Evolutionary conservation across 2,888 invertebrate genomes (phyloP).

Genomic region (Spodoptera exigua): DNA sequence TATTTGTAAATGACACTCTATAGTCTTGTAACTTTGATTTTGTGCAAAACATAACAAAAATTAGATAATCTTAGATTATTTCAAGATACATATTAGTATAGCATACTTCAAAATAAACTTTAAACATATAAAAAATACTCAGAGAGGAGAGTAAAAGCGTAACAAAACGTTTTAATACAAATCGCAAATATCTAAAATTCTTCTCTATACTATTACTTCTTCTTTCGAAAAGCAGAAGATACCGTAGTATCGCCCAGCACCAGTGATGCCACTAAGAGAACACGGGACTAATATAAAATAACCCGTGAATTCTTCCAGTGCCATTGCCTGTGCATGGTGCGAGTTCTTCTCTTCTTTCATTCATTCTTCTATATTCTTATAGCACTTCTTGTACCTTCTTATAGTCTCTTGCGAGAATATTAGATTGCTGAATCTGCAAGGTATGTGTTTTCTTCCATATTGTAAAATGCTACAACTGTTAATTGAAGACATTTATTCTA

Average conservation of each 20-base stretch:
- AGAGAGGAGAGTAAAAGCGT: no score
- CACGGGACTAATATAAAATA: constrained; percentile 90
- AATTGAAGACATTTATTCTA: no score
- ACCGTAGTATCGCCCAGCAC: constrained; percentile 83
- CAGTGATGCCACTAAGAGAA: constrained; percentile 92
- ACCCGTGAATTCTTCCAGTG: constrained; percentile 97
- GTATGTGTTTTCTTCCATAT: no score
- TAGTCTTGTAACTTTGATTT: no score
- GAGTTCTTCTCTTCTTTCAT: constrained; percentile 65
- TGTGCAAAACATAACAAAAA: no score
- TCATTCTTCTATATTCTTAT: constrained; percentile 18
- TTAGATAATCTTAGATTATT: no score
- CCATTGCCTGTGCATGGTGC: constrained; percentile 92
- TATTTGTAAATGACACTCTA: no score
- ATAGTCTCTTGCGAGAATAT: neutral
- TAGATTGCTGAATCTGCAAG: no score
- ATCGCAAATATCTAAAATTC: neutral
- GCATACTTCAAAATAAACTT: no score
- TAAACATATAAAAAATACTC: no score
- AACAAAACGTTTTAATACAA: neutral
- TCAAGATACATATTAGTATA: no score
- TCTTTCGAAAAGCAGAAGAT: neutral
- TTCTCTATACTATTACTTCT: constrained; percentile 27
- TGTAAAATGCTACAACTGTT: no score
- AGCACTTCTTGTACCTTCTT: constrained; percentile 8